Evolutionary conservation across 2,888 invertebrate genomes (phyloP), one percentile per base, ranked within the genome.

Genomic region (Yponomeuta evonymella): DNA sequence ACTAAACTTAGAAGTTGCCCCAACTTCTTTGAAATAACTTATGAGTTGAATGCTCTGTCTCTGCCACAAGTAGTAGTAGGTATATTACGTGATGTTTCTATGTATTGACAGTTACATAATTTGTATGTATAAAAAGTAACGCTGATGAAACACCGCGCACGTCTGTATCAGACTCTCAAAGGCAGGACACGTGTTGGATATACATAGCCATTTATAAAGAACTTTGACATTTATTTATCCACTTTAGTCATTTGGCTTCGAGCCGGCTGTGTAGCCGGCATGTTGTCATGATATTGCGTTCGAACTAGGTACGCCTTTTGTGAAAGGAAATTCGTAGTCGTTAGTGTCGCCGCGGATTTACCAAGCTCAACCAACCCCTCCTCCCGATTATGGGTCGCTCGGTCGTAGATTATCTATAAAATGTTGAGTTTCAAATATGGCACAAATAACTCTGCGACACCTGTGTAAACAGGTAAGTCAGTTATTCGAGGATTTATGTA

Each of bases 221-320:
- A n/a, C 74, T 74, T 67, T 73, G 74, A 72, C 72, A 74, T 73
- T 73, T 72, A 74, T 73, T 73, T 72, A 67, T n/a, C 33, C 69
- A 69, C 36, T 69, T 62, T 43, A 63, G 63, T 63, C 62, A 8
- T 30, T 36, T 30, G 48, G 68, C 68, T 29, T 51, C 48, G 12
- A 48, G 48, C 51, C 68, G 68, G 29, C 68, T 48, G 15, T 36
- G 15, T 9, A 23, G 68, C 68, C 51, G 30, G 12, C 68, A 51
- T 51, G 68, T 48, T 48, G 12, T 23, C 58, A 12, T 62, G 62
- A 2, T 63, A 63, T 69, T 69, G 69, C 63, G 36, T 63, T 30
- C 30, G 30, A 68, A 15, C 43, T 43, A 67, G 30, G 15, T 29
- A 69, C 48, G 69, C 30, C 69, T 23, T 8, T 62, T 62, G 69